These are phyloP conservation scores for Drosophila watanabei DNA, from an alignment of 1,140 invertebrate species.

Conservation along the genomic window DNA sequence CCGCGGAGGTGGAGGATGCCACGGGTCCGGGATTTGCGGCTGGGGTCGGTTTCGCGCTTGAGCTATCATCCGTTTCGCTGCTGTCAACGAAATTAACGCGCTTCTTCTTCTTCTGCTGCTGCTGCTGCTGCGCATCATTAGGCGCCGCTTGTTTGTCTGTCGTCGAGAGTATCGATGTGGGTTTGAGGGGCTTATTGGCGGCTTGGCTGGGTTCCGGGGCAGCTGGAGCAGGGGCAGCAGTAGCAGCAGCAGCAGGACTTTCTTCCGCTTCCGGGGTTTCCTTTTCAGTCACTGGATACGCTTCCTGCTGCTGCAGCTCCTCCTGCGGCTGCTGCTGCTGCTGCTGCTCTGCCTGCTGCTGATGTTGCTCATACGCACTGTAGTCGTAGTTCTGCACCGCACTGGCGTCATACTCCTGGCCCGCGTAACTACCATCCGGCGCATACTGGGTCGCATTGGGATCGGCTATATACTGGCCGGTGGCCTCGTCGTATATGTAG, in stretches of 20 bases:
- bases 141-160: constrained; percentile 76
- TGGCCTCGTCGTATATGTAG: constrained; percentile 81
- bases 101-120: constrained; percentile 83
- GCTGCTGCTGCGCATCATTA: constrained; percentile 79
- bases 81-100: constrained; percentile 85
- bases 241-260: background rate
- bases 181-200: constrained; percentile 61
- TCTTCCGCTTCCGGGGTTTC: constrained; percentile 49
- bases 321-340: constrained; percentile 37
- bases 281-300: constrained; percentile 52
- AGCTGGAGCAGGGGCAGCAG: background rate
- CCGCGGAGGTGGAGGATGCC: constrained; percentile 1
- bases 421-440: constrained; percentile 64
- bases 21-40: constrained; percentile 43
- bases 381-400: constrained; percentile 64
- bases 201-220: constrained; percentile 26
- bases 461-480: constrained; percentile 81
- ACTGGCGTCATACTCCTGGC: constrained; percentile 64
- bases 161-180: constrained; percentile 80
- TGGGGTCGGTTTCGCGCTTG: constrained; percentile 73
- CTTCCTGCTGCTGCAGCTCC: constrained; percentile 57
- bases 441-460: constrained; percentile 71
- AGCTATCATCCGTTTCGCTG: constrained; percentile 85
- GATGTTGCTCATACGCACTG: constrained; percentile 56
- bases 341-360: constrained; percentile 41